Percentiles rank a stretch among this genome's conserved stretches.
These are phyloP conservation scores for Umimayanthus chanpuru DNA, from an alignment of 92 coral and sea anemone species.

Conservation along the genomic window DNA sequence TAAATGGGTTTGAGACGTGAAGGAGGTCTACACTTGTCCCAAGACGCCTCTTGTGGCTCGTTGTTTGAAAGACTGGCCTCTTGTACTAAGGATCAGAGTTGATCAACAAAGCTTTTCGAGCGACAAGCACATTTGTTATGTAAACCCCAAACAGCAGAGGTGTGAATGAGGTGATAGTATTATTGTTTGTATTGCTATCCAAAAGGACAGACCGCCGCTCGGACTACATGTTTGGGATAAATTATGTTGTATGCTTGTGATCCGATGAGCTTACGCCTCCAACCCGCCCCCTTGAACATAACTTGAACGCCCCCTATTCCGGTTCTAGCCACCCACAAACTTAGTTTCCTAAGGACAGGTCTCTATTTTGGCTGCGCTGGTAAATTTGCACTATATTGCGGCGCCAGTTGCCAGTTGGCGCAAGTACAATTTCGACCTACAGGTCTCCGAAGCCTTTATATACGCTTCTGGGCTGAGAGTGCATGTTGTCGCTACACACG, in stretches of 20 bases:
- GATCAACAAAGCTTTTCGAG: constrained; percentile 27
- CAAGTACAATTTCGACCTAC: neutral
- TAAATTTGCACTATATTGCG: constrained; percentile 7
- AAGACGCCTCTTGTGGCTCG: neutral
- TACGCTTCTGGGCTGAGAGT: neutral
- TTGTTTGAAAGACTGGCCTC: neutral
- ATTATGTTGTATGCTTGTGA: constrained; percentile 56
- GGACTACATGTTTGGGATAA: constrained; percentile 36
- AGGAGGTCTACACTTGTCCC: neutral
- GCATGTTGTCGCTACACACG: constrained; percentile 12
- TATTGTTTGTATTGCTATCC: constrained; percentile 29
- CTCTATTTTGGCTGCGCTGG: constrained; percentile 33
- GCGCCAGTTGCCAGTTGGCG: neutral
- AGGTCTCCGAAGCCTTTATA: neutral
- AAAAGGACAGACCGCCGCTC: constrained; percentile 34
- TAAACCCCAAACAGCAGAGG: constrained; percentile 30
- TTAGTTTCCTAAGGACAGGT: constrained; percentile 32
- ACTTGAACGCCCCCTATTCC: constrained; percentile 85
- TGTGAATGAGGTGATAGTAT: constrained; percentile 35
- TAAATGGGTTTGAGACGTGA: neutral
- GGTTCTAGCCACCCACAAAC: constrained; percentile 73
- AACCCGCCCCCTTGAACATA: constrained; percentile 92
- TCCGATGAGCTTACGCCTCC: constrained; percentile 82
- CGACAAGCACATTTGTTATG: constrained; percentile 40
- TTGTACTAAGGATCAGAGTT: neutral